A percentile compares a stretch with the other conserved stretches of the same genome.
phyloP scores from a whole-genome alignment of 2,888 invertebrate species.

The Conus canariensis region DNA sequence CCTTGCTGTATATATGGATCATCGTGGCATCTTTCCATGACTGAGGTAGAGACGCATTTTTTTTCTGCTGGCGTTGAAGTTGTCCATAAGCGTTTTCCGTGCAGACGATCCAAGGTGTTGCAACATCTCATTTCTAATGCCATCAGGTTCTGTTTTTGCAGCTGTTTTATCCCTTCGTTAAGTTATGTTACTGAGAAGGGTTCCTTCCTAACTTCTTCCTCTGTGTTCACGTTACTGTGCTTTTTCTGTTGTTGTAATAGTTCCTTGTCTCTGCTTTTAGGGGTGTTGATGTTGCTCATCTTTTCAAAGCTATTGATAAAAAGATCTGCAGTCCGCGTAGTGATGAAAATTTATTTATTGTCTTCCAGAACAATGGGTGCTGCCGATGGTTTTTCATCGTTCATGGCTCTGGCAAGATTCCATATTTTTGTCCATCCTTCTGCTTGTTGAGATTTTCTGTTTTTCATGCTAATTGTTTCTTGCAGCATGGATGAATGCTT shows the following conservation, averaged over 20 bases:
- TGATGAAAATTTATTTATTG: neutral
- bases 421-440: neutral
- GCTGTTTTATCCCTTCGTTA: slow-evolving; percentile 8
- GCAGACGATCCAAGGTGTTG: slow-evolving; percentile 20
- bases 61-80: slow-evolving; percentile 24
- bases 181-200: neutral
- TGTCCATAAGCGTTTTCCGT: neutral
- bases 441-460: neutral
- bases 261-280: neutral
- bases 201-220: neutral
- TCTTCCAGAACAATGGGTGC: neutral
- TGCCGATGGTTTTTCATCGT: neutral
- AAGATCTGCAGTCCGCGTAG: neutral
- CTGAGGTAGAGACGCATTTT: neutral
- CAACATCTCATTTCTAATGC: slow-evolving; percentile 19
- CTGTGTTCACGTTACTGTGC: too few species aligned
- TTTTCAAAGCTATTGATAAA: neutral
- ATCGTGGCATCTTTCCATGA: slow-evolving; percentile 1
- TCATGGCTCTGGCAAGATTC: neutral
- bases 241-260: neutral
- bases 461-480: neutral
- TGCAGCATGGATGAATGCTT: neutral
- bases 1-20: slow-evolving; percentile 23
- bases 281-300: slow-evolving; percentile 11
- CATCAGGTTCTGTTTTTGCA: neutral